Percentiles rank a stretch among this genome's conserved stretches.
These are phyloP conservation scores for Gasteruption jaculator DNA, from an alignment of 2,888 invertebrate genomes.

Conservation along the genomic window DNA sequence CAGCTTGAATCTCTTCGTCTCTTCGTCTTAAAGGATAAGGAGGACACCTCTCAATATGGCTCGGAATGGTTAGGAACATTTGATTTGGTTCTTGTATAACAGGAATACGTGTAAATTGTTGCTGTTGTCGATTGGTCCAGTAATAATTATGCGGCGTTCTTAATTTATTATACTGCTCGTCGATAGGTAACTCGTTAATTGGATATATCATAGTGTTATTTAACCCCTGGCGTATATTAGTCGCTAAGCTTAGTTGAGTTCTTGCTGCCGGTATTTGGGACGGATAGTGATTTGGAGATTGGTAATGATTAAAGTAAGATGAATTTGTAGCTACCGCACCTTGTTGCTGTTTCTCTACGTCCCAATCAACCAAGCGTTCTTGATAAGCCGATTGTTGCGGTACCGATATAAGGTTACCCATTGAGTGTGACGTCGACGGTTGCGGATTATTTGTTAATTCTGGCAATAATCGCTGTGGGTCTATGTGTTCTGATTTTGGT, in stretches of 20 bases:
- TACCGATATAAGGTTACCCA: conserved; percentile 46
- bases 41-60: conserved; percentile 32
- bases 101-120: conserved; percentile 34
- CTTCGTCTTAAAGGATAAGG: conserved; percentile 26
- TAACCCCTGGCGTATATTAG: conserved; percentile 25
- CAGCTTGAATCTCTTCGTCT: neutral
- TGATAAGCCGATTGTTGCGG: conserved; percentile 36
- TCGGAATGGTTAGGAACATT: conserved; percentile 38
- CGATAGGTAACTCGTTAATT: conserved; percentile 27
- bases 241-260: too few relatives aligned
- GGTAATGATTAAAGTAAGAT: conserved; percentile 10
- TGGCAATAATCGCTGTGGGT: conserved; percentile 31
- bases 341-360: conserved; percentile 38
- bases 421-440: conserved; percentile 45
- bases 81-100: conserved; percentile 35
- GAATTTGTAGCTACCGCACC: too few relatives aligned
- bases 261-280: too few relatives aligned
- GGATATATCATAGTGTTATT: conserved; percentile 31
- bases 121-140: conserved; percentile 27
- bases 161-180: conserved; percentile 22
- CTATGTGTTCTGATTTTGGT: conserved; percentile 48
- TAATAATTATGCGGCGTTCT: conserved; percentile 21
- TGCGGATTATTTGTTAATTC: conserved; percentile 31
- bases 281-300: too few relatives aligned
- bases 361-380: conserved; percentile 46